A percentile compares a stretch with the other conserved stretches of the same genome.
phyloP scores from a whole-genome alignment of 2,888 invertebrate genomes.

The Ochropacha duplaris region DNA sequence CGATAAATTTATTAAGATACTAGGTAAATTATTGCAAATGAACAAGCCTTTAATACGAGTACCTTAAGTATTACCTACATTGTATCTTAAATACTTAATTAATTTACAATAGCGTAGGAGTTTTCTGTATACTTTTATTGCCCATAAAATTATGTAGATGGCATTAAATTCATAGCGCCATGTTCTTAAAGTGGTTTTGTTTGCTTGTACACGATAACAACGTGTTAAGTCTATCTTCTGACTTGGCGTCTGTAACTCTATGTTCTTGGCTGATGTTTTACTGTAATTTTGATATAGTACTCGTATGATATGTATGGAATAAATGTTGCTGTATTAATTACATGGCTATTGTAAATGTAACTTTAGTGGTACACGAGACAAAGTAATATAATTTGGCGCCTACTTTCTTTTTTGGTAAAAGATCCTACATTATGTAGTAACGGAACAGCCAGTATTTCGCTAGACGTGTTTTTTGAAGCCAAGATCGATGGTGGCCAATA shows the following conservation, averaged over 20 bases:
- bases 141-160: not conserved
- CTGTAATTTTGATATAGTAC: not conserved
- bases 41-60: not conserved
- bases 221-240: constrained; percentile 13
- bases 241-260: constrained; percentile 6
- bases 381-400: too few species aligned
- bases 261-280: not conserved
- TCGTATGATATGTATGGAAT: not conserved
- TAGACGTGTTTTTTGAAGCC: too few species aligned
- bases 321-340: not conserved
- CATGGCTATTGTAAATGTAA: not conserved
- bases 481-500: too few species aligned
- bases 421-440: too few species aligned
- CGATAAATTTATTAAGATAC: too few species aligned
- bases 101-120: not conserved
- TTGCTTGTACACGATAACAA: constrained; percentile 13
- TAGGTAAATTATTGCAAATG: not conserved
- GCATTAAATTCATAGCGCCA: not conserved
- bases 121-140: not conserved
- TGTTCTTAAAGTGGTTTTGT: constrained; percentile 11
- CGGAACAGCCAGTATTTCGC: too few species aligned
- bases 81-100: not conserved
- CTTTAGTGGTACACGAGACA: not conserved
- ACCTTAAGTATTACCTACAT: not conserved
- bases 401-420: too few species aligned